Evolutionary conservation across 2,888 invertebrate genomes (phyloP).

Genomic region (Lepidochrysops patricia): DNA sequence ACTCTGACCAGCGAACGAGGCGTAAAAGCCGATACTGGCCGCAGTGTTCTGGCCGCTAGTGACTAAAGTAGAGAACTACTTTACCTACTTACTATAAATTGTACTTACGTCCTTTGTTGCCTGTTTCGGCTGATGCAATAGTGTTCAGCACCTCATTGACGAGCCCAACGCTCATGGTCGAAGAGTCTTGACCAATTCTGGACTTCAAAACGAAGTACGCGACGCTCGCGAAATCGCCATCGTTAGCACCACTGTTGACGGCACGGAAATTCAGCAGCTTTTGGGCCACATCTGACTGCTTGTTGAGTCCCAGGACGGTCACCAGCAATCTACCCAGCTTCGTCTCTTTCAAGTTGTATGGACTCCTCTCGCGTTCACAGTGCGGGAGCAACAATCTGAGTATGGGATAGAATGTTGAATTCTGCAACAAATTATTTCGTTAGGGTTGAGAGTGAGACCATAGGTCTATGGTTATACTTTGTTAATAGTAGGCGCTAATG

Average conservation of each 20-base stretch:
- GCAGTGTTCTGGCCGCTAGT: no score
- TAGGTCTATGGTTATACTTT: no score
- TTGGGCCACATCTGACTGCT: slow-evolving; percentile 67
- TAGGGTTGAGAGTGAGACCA: not conserved
- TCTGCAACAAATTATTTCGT: slow-evolving; percentile 44
- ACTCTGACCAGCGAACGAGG: no score
- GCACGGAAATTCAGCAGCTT: slow-evolving; percentile 62
- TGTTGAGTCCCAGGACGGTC: slow-evolving; percentile 83
- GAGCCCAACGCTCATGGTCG: slow-evolving; percentile 77
- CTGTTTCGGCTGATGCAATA: slow-evolving; percentile 80
- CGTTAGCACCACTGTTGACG: slow-evolving; percentile 55
- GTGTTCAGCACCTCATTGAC: slow-evolving; percentile 84
- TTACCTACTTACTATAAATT: not conserved
- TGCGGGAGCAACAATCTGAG: slow-evolving; percentile 86
- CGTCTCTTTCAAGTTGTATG: slow-evolving; percentile 88
- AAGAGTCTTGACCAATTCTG: slow-evolving; percentile 50
- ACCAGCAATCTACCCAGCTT: slow-evolving; percentile 82
- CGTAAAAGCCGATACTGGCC: no score
- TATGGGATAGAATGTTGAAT: slow-evolving; percentile 79
- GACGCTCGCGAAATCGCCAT: slow-evolving; percentile 86
- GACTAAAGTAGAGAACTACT: no score
- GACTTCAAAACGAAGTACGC: slow-evolving; percentile 81
- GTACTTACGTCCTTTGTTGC: slow-evolving; percentile 71
- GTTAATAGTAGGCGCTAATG: no score
- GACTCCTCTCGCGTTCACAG: slow-evolving; percentile 83